Percentiles rank a stretch among this genome's conserved stretches.
Conservation (phyloP, 2,888 invertebrate species). For the Microplitis manilae region DNA sequence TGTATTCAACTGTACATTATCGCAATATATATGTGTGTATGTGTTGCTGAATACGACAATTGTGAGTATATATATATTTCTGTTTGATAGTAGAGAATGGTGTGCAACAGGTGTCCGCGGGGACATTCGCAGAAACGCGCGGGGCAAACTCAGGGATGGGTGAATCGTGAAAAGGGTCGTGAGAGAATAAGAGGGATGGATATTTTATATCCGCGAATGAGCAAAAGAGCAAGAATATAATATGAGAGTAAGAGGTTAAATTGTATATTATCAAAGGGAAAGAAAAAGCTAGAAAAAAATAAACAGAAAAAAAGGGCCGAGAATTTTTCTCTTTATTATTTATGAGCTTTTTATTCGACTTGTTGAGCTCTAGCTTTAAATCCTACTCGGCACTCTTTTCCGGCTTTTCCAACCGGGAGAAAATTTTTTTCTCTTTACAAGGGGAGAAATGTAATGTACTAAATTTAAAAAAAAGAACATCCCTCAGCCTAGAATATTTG, state of each 20-base stretch:
- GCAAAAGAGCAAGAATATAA: conserved; percentile 53
- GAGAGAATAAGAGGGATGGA: conserved; percentile 49
- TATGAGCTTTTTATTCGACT: conserved; percentile 72
- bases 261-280: conserved; percentile 55
- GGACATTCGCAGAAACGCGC: conserved; percentile 71
- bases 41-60: conserved; percentile 35
- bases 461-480: conserved; percentile 43
- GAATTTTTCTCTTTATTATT: conserved; percentile 67
- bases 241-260: conserved; percentile 37
- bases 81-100: conserved; percentile 43
- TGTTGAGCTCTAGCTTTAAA: conserved; percentile 65
- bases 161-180: conserved; percentile 55
- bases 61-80: conserved; percentile 5
- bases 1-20: neutral
- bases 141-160: conserved; percentile 48
- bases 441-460: conserved; percentile 43
- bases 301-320: conserved; percentile 51
- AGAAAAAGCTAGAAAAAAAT: conserved; percentile 52
- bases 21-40: neutral
- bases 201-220: conserved; percentile 24
- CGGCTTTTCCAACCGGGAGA: conserved; percentile 38
- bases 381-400: conserved; percentile 43
- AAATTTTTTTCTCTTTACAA: conserved; percentile 13
- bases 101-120: conserved; percentile 71
- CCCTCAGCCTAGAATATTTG: conserved; percentile 29